These are phyloP conservation scores for Rallus crepitans DNA, from an alignment of 2,797 vertebrate genomes.

Conservation along the genomic window DNA sequence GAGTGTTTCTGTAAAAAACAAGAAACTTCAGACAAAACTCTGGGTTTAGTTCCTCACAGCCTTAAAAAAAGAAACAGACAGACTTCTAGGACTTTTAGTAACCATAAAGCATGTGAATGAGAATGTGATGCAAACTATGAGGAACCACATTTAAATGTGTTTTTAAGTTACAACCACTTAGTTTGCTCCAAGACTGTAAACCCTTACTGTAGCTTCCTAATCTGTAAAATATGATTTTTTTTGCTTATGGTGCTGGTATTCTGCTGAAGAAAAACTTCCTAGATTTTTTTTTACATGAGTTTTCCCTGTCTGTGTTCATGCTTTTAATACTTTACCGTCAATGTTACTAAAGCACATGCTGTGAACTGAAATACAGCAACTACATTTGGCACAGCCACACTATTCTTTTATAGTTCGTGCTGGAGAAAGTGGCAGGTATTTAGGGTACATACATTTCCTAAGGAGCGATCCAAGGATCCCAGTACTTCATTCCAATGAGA, in stretches of 20 bases:
- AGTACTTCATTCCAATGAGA: slow-evolving; percentile 61
- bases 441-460: slow-evolving; percentile 83
- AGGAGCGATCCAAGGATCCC: slow-evolving; percentile 80
- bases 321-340: neutral
- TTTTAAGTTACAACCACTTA: neutral
- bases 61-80: neutral
- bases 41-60: neutral
- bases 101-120: neutral
- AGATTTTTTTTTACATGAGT: neutral
- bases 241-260: neutral
- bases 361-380: neutral
- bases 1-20: neutral
- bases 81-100: neutral
- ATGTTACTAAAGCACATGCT: neutral
- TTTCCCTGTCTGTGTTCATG: neutral
- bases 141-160: neutral
- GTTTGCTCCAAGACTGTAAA: neutral
- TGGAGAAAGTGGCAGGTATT: neutral
- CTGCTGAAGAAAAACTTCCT: neutral
- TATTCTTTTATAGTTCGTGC: neutral
- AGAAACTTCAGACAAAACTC: neutral
- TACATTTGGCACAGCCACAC: neutral
- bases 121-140: neutral
- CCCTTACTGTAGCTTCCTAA: neutral
- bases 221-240: neutral